Conservation (phyloP, 2,113 vertebrate genomes). For the Sterna hirundo region DNA sequence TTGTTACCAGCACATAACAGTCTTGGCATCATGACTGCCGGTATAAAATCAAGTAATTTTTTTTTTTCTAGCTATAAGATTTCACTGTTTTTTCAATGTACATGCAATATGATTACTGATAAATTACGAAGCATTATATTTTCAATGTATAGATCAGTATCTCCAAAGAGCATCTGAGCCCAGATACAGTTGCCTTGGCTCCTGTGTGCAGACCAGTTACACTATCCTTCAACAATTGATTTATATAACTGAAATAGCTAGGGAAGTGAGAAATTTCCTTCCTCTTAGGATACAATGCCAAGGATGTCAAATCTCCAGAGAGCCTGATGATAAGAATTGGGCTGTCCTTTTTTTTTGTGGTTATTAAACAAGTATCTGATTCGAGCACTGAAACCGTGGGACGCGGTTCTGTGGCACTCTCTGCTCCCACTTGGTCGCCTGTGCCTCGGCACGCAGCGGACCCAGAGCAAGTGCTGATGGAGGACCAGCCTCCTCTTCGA, state of each 20-base stretch:
- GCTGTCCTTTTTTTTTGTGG: conserved; percentile 5
- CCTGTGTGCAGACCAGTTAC: background rate
- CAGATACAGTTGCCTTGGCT: background rate
- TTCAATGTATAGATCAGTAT: background rate
- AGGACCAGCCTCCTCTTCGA: background rate
- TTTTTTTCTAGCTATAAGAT: background rate
- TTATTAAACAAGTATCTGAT: background rate
- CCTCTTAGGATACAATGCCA: conserved; percentile 66
- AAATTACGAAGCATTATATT: no score
- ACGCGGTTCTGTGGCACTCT: background rate
- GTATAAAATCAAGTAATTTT: background rate
- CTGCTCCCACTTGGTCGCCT: background rate
- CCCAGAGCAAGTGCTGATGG: background rate
- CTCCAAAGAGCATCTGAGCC: background rate
- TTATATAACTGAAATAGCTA: conserved; percentile 70
- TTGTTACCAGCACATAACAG: background rate
- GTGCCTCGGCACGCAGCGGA: background rate
- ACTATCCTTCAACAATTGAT: conserved; percentile 50
- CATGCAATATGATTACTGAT: background rate
- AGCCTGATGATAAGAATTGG: conserved; percentile 52
- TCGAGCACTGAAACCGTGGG: background rate
- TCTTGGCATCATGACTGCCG: background rate
- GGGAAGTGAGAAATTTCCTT: conserved; percentile 79
- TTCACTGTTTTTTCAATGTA: background rate
- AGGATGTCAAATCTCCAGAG: conserved; percentile 63